A percentile compares a stretch with the other conserved stretches of the same genome.
Conservation (phyloP, 2,797 vertebrate species). For the Cottoperca gobio region DNA sequence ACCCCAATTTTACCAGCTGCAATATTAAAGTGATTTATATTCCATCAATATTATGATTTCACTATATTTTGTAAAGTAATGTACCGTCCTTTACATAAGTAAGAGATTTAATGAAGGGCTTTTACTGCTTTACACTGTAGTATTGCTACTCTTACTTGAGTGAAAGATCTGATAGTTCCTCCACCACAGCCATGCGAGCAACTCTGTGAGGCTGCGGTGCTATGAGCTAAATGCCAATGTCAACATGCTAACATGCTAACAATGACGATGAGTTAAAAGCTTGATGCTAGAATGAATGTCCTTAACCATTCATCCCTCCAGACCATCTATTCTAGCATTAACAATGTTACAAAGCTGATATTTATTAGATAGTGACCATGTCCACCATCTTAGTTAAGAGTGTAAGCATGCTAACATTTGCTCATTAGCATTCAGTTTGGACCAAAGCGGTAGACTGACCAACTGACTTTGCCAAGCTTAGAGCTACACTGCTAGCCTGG, state of each 20-base stretch:
- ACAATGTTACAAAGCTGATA: neutral
- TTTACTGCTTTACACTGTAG: neutral
- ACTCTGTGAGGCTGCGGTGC: neutral
- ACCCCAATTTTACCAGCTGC: neutral
- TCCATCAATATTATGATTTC: neutral
- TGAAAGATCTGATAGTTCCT: neutral
- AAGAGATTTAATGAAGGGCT: neutral
- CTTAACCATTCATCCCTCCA: too few relatives aligned
- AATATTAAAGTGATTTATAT: neutral
- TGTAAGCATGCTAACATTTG: neutral
- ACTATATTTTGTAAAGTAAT: too few relatives aligned
- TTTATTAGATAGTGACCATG: too few relatives aligned
- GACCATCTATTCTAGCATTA: too few relatives aligned
- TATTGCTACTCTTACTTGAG: neutral
- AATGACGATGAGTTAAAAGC: too few relatives aligned
- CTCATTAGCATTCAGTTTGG: constrained; percentile 3
- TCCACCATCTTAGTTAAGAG: neutral
- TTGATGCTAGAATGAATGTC: too few relatives aligned
- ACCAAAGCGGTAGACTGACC: neutral
- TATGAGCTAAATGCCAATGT: neutral
- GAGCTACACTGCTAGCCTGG: neutral
- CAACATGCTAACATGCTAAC: neutral
- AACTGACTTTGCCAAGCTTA: too few relatives aligned
- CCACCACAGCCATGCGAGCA: neutral
- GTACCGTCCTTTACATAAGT: neutral